Base-by-base conservation (phyloP, 2,888 invertebrate genomes). In the Dascillus cervinus region DNA sequence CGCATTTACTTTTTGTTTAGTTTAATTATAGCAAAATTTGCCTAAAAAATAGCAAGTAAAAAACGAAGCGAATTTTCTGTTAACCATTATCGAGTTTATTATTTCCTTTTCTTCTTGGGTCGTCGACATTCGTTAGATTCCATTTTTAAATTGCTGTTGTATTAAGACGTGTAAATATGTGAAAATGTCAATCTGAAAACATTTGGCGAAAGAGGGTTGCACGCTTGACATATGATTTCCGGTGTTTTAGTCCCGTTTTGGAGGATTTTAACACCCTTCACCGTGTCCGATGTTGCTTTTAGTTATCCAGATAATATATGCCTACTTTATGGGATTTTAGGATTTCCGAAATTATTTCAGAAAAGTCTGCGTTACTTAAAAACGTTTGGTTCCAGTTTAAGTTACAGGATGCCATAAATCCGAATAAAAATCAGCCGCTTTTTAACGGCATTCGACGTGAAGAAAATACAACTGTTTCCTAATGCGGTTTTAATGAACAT, bases 91-190 rank as follows among this genome's bases (percentile, higher is more conserved):
- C n/a, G n/a, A n/a, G n/a, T n/a, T n/a, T n/a, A n/a, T n/a, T n/a
- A n/a, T n/a, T n/a, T n/a, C n/a, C n/a, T n/a, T n/a, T n/a, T n/a
- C n/a, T n/a, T n/a, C n/a, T n/a, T n/a, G n/a, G n/a, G n/a, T n/a
- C n/a, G n/a, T n/a, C n/a, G n/a, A n/a, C n/a, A n/a, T 42, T 43
- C 46, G 42, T 45, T 39, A 32, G 35, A 29, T 34, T 23, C 34
- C 15, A 11, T 17, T 25, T n/a, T 19, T 13, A 21, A 34, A 34
- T 21, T 30, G 38, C 34, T 29, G 28, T 34, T 34, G 34, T 31
- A 38, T 22, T 27, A 28, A 20, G 25, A 28, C 13, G 32, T 32
- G 34, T 34, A 34, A 38, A 38, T 34, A 38, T 29, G 27, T 15
- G 13, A 27, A 27, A 17, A 28, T 19, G 31, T 15, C 14, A 13